Conservation (phyloP, 2,888 invertebrate species). For the Phlogophora meticulosa region DNA sequence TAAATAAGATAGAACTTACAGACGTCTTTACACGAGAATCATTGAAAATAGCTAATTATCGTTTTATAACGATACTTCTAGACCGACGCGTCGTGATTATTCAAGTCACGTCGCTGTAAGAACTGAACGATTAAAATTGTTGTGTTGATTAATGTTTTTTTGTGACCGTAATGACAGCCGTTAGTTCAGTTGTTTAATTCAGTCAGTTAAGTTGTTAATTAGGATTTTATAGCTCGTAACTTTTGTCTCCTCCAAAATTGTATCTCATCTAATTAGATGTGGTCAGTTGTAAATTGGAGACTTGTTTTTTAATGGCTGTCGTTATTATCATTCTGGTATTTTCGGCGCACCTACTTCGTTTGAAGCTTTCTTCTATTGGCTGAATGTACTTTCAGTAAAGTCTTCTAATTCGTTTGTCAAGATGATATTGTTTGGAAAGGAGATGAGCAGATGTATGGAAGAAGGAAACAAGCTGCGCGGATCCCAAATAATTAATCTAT, state of each 20-base stretch:
- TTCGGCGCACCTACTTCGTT: background rate
- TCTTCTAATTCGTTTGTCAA: no score
- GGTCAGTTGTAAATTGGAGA: background rate
- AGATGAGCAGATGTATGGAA: no score
- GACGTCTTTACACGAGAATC: no score
- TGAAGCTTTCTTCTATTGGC: background rate
- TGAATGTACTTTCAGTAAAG: no score
- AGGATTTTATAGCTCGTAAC: background rate
- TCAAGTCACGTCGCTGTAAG: background rate
- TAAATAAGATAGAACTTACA: no score
- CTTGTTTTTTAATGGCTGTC: background rate
- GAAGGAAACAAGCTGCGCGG: no score
- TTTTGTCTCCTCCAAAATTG: background rate
- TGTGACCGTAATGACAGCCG: constrained; percentile 6
- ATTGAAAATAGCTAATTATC: no score
- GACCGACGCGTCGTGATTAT: no score
- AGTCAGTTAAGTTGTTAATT: constrained; percentile 12
- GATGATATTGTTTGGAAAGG: no score
- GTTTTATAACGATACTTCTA: no score
- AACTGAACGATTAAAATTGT: constrained; percentile 7
- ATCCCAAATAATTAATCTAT: no score
- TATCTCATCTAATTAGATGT: constrained; percentile 10
- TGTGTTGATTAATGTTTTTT: constrained; percentile 28
- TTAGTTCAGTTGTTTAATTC: no score
- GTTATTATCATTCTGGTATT: background rate